Base-by-base conservation (phyloP, 1,140 invertebrate genomes). In the Tenebrio molitor region DNA sequence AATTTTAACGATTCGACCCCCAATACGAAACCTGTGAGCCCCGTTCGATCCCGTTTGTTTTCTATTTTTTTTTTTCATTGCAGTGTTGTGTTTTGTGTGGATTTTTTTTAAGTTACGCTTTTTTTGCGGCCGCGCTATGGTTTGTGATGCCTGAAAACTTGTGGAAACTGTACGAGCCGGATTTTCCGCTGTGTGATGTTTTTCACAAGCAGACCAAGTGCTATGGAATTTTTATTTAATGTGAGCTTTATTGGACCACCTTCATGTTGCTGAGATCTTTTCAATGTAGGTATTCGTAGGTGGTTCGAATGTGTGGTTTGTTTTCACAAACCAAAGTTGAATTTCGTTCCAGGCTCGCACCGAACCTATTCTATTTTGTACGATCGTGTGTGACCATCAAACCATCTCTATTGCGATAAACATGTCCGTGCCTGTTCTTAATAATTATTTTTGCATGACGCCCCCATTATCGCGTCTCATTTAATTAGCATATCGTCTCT, bases 221-320 rank as follows among this genome's bases (percentile, higher is more conserved):
- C 73, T 72, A 74, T 74, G 73, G 73, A 72, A 74, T 74, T 74
- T 72, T 72, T 74, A 72, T 74, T 71, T 68, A 74, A 74, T 72
- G 69, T 74, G 73, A 74, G 62, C 73, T 66, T 63, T 65, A 69
- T 69, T 53, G 74, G 74, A 73, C 74, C 74, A 75, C 74, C 74
- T 75, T 73, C 74, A 75, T 75, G 74, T 58, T 46, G 29, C 70
- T 75, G 71, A 75, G 65, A 62, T 65, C 66, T 72, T 67, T 67
- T 58, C 74, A 75, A 73, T 73, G 74, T 75, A 75, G 42, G 74
- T 75, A 74, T 72, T 72, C 73, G 73, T 74, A 70, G 73, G 73
- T 74, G 73, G 71, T 68, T 74, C 29, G 63, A 71, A 74, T 74
- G 42, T 62, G 63, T 74, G 62, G 72, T 74, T 74, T 64, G 69